phyloP scores from a whole-genome alignment of 2,113 vertebrate species.

The Eonycteris spelaea region DNA sequence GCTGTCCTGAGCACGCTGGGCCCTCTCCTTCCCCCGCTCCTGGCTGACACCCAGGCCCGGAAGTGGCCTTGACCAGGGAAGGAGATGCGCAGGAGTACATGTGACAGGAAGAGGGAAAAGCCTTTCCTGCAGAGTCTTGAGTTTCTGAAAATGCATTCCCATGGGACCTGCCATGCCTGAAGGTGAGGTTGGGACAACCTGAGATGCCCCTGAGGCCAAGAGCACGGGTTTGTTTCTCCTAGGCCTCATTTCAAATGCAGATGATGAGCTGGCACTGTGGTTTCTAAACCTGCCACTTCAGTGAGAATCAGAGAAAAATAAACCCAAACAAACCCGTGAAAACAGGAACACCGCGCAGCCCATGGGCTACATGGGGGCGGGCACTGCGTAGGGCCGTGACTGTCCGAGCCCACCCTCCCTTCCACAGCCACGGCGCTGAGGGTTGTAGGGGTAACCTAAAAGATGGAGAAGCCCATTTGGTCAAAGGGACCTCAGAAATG shows the following conservation, averaged over 20 bases:
- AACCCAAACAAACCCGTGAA: too few relatives aligned
- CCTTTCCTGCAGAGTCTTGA: background rate
- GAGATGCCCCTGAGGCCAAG: too few relatives aligned
- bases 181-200: background rate
- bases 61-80: background rate
- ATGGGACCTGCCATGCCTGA: fast-evolving
- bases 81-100: background rate
- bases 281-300: background rate
- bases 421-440: background rate
- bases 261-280: background rate
- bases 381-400: fast-evolving
- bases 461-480: background rate
- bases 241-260: background rate
- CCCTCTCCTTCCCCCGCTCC: background rate
- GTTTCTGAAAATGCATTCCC: background rate
- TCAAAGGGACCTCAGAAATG: background rate
- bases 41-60: background rate
- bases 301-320: background rate
- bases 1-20: background rate
- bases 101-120: background rate
- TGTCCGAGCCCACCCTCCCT: background rate
- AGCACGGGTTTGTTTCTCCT: background rate
- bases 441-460: background rate
- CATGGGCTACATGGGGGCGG: fast-evolving
- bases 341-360: background rate